Conservation (phyloP, 2,888 invertebrate genomes). For the Colletes collaris region DNA sequence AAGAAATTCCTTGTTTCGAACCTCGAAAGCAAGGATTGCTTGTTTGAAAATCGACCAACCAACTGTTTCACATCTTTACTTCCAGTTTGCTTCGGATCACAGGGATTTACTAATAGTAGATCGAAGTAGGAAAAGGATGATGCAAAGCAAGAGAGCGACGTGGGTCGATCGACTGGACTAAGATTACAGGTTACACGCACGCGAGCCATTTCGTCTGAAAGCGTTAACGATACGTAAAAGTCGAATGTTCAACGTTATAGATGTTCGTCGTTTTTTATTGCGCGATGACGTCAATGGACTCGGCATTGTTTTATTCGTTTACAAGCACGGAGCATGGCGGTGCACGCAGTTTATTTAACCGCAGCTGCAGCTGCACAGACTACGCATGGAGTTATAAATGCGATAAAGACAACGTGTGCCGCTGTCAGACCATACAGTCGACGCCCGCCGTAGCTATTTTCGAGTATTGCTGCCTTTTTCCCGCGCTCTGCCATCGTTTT, state of each 20-base stretch:
- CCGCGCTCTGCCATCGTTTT: neutral
- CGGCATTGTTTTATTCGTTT: slow-evolving; percentile 65
- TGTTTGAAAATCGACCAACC: too few species aligned
- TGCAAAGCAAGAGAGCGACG: neutral
- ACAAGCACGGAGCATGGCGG: slow-evolving; percentile 12
- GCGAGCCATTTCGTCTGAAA: neutral
- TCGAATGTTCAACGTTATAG: slow-evolving; percentile 37
- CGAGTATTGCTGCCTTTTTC: slow-evolving; percentile 47
- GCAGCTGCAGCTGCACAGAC: slow-evolving; percentile 51
- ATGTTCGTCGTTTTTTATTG: slow-evolving; percentile 42
- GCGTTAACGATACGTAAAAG: slow-evolving; percentile 46
- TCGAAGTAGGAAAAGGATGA: neutral
- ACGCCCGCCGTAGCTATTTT: slow-evolving; percentile 57
- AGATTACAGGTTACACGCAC: slow-evolving; percentile 10
- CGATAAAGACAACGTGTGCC: slow-evolving; percentile 55
- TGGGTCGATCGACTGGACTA: neutral
- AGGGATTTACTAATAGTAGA: neutral
- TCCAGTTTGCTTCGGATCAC: too few species aligned
- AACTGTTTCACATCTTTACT: too few species aligned
- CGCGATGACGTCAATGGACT: slow-evolving; percentile 60
- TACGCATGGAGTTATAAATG: slow-evolving; percentile 62
- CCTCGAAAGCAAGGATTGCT: too few species aligned
- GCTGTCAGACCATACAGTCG: slow-evolving; percentile 40
- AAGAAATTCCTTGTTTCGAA: too few species aligned
- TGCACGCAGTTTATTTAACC: slow-evolving; percentile 64